phyloP scores from a whole-genome alignment of 2,888 invertebrate species.

The Sinhomidia bicolor region DNA sequence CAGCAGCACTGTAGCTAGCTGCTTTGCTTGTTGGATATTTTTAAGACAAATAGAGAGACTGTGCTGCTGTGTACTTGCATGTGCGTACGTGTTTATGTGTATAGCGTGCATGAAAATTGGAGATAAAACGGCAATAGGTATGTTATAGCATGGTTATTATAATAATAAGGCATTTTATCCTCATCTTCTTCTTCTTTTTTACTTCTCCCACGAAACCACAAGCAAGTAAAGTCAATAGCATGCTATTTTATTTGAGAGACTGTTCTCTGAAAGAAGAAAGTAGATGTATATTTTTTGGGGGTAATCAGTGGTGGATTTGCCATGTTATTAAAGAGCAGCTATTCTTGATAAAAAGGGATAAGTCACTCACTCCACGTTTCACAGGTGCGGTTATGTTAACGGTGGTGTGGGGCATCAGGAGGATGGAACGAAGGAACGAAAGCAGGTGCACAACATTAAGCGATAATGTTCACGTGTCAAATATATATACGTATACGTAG shows the following conservation, averaged over 20 bases:
- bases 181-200: neutral
- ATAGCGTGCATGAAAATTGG: neutral
- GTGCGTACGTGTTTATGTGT: neutral
- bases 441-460: neutral
- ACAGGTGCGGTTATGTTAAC: neutral
- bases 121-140: conserved; percentile 12
- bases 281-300: neutral
- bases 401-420: neutral
- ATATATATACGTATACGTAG: too few relatives aligned
- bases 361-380: too few relatives aligned
- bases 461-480: neutral
- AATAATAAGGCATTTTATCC: neutral
- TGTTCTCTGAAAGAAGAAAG: neutral
- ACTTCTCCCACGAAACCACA: too few relatives aligned
- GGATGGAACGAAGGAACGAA: neutral
- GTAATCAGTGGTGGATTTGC: neutral
- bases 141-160: neutral
- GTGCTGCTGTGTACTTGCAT: neutral
- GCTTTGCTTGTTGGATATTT: too few relatives aligned
- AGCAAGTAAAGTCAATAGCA: neutral
- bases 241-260: neutral
- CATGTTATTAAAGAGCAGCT: neutral
- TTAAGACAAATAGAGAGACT: neutral
- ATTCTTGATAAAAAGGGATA: too few relatives aligned
- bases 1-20: too few relatives aligned